Base-by-base conservation (phyloP, 1,140 invertebrate species). In the Megalopta genalis region DNA sequence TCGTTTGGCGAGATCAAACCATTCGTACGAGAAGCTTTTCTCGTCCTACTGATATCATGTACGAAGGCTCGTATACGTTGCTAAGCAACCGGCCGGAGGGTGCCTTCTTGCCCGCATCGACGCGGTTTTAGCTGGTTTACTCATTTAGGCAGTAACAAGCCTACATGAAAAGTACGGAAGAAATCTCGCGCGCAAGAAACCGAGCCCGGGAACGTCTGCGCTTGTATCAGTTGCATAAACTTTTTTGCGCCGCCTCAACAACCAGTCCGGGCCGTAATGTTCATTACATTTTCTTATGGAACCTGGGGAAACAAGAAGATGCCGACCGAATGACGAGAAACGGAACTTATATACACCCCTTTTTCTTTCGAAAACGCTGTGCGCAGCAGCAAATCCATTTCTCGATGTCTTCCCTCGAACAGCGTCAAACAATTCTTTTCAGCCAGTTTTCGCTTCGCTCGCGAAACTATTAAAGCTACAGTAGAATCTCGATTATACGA, bases 91-190 rank as follows among this genome's bases (percentile, higher is more conserved):
- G 68, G 83, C 83, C 78, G 88, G 84, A 91, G 90, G 90, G 89
- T 88, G 88, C 89, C 88, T 91, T 91, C 90, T 91, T 91, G 89
- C 87, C 89, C 85, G 78, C 86, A 89, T 89, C 88, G 86, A 86
- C 88, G 86, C 88, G 90, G 89, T 90, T 90, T 91, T 90, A 90
- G 89, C 89, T 86, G 90, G 86, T 91, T 90, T 90, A 88, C 90
- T 91, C 90, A 91, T 91, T 91, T 90, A 89, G 87, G 84, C 89
- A 73, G 84, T 87, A 80, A 86, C 80, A 87, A 79, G 77, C 69
- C 76, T 72, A 66, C 70, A 14, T 23, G 49, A 66, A 74, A 79
- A 32, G 69, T 70, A 77, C 39, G 60, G 10, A 9, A 60, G 69
- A 64, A 78, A 72, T 78, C 69, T 78, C 49, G 37, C 23, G 32